These are phyloP conservation scores for Leptodactylus fuscus DNA, from an alignment of 2,113 vertebrate species.

Conservation along the genomic window DNA sequence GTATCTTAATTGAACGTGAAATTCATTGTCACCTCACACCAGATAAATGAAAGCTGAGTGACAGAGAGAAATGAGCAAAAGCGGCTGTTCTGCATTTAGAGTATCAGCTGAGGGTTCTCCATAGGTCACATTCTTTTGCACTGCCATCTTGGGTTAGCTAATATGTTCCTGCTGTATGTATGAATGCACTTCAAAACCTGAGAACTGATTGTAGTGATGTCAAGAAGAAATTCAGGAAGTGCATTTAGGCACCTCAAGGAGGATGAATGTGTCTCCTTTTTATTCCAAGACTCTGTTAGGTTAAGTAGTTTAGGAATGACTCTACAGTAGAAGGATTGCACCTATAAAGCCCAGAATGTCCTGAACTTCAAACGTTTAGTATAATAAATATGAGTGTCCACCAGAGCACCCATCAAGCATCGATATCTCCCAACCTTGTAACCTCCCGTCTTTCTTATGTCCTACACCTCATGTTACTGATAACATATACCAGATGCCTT, in stretches of 20 bases:
- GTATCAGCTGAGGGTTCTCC: not conserved
- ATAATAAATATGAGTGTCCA: not conserved
- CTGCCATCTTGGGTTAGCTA: constrained; percentile 24
- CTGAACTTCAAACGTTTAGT: not conserved
- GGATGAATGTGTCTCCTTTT: constrained; percentile 30
- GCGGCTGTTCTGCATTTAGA: not conserved
- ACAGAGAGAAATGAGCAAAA: not conserved
- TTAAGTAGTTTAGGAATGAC: constrained; percentile 29
- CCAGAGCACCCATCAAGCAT: not conserved
- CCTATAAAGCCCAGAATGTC: not conserved
- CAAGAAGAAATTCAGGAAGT: not conserved
- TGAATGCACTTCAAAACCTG: not conserved
- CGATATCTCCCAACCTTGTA: not conserved
- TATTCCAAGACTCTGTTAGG: constrained; percentile 26
- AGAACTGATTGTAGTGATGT: constrained; percentile 18
- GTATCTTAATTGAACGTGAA: not conserved
- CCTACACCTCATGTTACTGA: not conserved
- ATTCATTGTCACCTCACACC: not conserved
- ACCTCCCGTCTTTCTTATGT: constrained; percentile 9
- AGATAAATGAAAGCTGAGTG: not conserved
- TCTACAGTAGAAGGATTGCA: constrained; percentile 5
- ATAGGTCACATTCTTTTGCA: not conserved
- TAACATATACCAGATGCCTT: constrained; percentile 49
- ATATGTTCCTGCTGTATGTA: constrained; percentile 21
- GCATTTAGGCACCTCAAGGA: not conserved